Evolutionary conservation across 2,888 invertebrate species (phyloP).

Genomic region (Morpho helenor): DNA sequence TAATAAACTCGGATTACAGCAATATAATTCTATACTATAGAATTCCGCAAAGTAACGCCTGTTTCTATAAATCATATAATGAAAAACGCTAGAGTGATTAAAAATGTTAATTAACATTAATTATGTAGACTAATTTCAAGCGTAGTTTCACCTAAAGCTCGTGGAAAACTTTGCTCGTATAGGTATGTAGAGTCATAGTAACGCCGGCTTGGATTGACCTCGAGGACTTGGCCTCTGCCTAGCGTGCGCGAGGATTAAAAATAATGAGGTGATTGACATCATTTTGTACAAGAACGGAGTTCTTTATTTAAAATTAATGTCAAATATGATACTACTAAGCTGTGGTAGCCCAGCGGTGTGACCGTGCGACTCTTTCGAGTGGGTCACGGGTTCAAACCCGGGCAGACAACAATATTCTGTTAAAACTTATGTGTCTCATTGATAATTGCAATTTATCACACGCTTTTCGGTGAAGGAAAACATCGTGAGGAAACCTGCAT

Average conservation of each 20-base stretch:
- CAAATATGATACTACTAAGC: too few relatives aligned
- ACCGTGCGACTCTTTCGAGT: too few relatives aligned
- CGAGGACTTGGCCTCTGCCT: conserved; percentile 12
- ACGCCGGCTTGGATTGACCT: conserved; percentile 1
- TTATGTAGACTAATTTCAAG: background rate
- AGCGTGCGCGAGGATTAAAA: conserved; percentile 10
- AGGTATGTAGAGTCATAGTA: background rate
- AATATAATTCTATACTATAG: too few relatives aligned
- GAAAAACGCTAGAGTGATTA: background rate
- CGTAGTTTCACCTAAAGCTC: conserved; percentile 9
- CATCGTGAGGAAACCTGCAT: too few relatives aligned
- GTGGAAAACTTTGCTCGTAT: background rate
- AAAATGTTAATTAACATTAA: conserved; percentile 1
- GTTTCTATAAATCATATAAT: background rate
- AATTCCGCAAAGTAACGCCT: too few relatives aligned
- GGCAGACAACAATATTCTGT: too few relatives aligned
- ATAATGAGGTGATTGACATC: conserved; percentile 23
- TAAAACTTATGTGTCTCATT: too few relatives aligned
- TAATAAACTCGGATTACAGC: too few relatives aligned
- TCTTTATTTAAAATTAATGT: background rate
- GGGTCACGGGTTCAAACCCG: too few relatives aligned
- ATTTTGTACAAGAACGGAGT: conserved; percentile 3
- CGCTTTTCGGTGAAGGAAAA: too few relatives aligned
- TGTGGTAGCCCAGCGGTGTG: too few relatives aligned
- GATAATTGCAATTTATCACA: too few relatives aligned